Base-by-base conservation (phyloP, 2,888 invertebrate species). In the Drosophila barbarae region DNA sequence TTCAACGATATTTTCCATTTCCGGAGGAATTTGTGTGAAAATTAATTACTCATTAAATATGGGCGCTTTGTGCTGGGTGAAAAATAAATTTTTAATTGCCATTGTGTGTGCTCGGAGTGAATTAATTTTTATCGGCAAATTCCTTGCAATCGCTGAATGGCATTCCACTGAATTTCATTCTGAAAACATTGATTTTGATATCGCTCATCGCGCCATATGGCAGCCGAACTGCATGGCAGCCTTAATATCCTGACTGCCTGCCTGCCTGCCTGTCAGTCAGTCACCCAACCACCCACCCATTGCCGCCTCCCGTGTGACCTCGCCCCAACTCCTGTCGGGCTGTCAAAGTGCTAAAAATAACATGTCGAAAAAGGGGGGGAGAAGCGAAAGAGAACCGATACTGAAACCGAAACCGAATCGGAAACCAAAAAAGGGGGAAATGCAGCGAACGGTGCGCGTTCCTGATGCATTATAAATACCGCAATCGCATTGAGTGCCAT, bases 201-300 rank as follows among this genome's bases (percentile, higher is more conserved):
- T 69, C 52, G 36, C 39, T 26, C 32, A 35, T 21, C 13, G 54
- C 68, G 35, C 68, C 68, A 68, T 54, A 60, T 68, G 63, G 63
- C 50, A 63, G 51, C 38, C 42, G 49, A 54, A 30, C 46, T 55
- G 61, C 60, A 60, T 60, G 76, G 76, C 81, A 73, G 65, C 41
- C 64, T 78, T 79, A 78, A 78, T 78, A 78, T 78, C 78, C 78
- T 82, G 78, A 38, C 76, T 73, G 77, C 34, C 82, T 74, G 79
- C 30, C 10, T 10, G 10, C 30, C 32, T 32, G 32, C 13, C 32
- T 32, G 32, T 32, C 32, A 13, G 30, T 78, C 82, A 78, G 64
- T 56, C 53, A 41, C 15, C 26, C 10, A 21, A 10, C 38, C 38
- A 8, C 23, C 60, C 21, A 15, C 32, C 36, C 30, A 38, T 13